Percentiles rank a stretch among this genome's conserved stretches.
phyloP scores from a whole-genome alignment of 2,797 vertebrate genomes.

The Heliangelus exortis region DNA sequence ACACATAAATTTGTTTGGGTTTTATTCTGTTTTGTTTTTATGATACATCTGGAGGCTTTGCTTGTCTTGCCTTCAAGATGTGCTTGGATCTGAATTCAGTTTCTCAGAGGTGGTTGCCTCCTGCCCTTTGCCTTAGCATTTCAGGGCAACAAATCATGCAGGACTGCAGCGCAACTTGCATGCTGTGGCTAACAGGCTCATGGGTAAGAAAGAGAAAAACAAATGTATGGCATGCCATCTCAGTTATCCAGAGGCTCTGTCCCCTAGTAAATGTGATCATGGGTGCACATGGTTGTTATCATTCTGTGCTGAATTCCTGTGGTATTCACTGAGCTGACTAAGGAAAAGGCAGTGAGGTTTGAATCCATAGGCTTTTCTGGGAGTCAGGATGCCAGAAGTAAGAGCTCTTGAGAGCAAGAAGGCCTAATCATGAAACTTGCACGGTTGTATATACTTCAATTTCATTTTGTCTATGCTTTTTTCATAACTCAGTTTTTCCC shows the following conservation, averaged over 20 bases:
- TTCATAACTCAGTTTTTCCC: neutral
- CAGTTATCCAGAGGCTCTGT: neutral
- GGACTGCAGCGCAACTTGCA: neutral
- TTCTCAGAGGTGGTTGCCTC: neutral
- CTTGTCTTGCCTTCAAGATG: neutral
- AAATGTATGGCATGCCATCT: neutral
- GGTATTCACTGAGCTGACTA: neutral
- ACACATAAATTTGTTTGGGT: neutral
- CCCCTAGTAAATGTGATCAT: neutral
- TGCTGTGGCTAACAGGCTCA: neutral
- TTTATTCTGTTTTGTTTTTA: neutral
- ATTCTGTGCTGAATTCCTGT: neutral
- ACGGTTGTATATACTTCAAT: neutral
- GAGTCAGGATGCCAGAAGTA: neutral
- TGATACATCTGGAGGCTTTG: neutral
- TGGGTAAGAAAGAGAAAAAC: neutral
- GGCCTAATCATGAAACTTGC: neutral
- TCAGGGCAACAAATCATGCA: neutral
- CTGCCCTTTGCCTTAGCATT: neutral
- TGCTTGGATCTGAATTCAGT: neutral
- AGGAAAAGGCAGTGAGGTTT: neutral
- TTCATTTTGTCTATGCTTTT: neutral
- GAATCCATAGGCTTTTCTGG: neutral
- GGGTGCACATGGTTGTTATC: neutral
- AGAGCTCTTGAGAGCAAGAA: neutral